phyloP scores from a whole-genome alignment of 2,113 vertebrate species.

The Fregetta grallaria region DNA sequence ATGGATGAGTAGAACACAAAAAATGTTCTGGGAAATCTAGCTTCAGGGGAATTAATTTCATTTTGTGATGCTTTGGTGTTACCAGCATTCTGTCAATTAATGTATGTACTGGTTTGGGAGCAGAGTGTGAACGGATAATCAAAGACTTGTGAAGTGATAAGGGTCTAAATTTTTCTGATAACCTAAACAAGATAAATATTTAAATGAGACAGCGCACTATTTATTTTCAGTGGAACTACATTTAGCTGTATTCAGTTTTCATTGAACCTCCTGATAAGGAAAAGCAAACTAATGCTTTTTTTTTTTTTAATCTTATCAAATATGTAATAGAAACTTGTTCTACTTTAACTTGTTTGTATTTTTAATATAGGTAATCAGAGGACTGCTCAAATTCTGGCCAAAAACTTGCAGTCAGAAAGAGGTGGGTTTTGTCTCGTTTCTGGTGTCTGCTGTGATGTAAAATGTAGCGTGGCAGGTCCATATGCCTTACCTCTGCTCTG shows the following conservation, averaged over 20 bases:
- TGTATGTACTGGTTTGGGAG: background rate
- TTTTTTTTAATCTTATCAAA: background rate
- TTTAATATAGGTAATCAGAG: conserved; percentile 87
- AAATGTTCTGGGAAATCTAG: background rate
- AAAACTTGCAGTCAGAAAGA: conserved; percentile 99
- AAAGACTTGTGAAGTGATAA: background rate
- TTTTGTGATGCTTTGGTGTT: background rate
- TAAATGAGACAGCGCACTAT: background rate
- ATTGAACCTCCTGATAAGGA: background rate
- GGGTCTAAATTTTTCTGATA: background rate
- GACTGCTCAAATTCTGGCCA: conserved; percentile 96
- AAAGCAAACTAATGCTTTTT: background rate
- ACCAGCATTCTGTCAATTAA: background rate
- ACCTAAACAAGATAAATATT: background rate
- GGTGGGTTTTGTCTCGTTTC: conserved; percentile 70
- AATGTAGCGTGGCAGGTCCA: background rate
- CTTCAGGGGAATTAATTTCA: background rate
- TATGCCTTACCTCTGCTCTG: background rate
- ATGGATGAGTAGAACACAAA: background rate
- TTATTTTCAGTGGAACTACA: background rate
- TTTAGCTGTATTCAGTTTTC: background rate
- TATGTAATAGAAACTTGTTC: background rate
- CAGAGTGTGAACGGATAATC: background rate
- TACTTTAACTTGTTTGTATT: conserved; percentile 22
- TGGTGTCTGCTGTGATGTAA: background rate